phyloP scores from a whole-genome alignment of 1,140 invertebrate species.

The Eurosta solidaginis region DNA sequence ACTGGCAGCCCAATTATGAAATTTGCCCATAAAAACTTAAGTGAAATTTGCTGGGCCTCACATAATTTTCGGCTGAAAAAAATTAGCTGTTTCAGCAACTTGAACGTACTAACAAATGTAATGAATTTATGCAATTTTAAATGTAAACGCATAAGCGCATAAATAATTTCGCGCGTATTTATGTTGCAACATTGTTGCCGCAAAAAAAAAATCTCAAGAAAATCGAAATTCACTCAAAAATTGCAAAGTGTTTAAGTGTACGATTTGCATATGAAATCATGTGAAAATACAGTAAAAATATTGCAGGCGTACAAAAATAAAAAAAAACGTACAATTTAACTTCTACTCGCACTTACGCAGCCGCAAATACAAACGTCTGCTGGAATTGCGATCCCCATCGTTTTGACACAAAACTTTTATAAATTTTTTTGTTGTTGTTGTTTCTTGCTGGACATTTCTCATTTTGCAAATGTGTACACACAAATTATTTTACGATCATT shows the following conservation, averaged over 20 bases:
- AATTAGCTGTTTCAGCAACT: neutral
- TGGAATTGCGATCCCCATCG: neutral
- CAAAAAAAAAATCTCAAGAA: neutral
- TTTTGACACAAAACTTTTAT: neutral
- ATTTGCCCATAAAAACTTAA: neutral
- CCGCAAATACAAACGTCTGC: neutral
- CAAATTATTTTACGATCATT: slow-evolving; percentile 36
- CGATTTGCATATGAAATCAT: neutral
- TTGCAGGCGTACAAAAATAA: neutral
- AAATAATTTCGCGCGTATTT: too few species aligned
- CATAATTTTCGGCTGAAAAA: neutral
- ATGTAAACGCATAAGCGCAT: neutral
- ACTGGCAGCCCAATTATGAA: neutral
- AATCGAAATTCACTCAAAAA: slow-evolving; percentile 24
- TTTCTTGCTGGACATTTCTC: too few species aligned
- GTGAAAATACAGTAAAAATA: neutral
- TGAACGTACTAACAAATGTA: neutral
- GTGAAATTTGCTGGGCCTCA: neutral
- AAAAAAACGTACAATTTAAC: neutral
- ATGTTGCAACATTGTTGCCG: neutral
- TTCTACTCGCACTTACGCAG: neutral
- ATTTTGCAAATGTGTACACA: slow-evolving; percentile 25
- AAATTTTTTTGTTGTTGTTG: too few species aligned
- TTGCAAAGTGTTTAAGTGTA: slow-evolving; percentile 7
- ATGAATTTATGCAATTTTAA: slow-evolving; percentile 18